These are phyloP conservation scores for Eristalinus aeneus DNA, from an alignment of 2,888 invertebrate species.

Conservation along the genomic window DNA sequence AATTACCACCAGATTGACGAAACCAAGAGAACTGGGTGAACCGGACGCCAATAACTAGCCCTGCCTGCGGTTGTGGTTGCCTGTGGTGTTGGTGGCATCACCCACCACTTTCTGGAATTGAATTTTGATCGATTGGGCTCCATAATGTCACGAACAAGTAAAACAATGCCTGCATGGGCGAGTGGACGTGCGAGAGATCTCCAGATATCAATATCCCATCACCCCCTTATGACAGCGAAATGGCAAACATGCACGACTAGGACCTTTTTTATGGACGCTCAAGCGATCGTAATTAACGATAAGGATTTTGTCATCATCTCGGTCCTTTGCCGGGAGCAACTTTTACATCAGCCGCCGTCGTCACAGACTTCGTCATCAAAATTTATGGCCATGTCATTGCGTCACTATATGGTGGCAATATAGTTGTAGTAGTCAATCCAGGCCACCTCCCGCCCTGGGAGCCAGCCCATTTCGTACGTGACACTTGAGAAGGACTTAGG, in stretches of 20 bases:
- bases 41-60: neutral
- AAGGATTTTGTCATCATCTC: slow-evolving; percentile 57
- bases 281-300: slow-evolving; percentile 60
- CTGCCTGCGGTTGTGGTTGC: neutral
- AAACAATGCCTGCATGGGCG: slow-evolving; percentile 27
- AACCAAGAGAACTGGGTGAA: slow-evolving; percentile 4
- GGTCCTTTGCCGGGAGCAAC: slow-evolving; percentile 14
- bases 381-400: slow-evolving; percentile 59
- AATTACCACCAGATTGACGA: slow-evolving; percentile 58
- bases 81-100: slow-evolving; percentile 19
- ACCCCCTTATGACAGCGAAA: slow-evolving; percentile 1
- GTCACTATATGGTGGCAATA: slow-evolving; percentile 45
- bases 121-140: slow-evolving; percentile 69
- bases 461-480: slow-evolving; percentile 34
- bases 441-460: neutral
- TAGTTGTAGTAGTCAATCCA: slow-evolving; percentile 2
- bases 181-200: neutral
- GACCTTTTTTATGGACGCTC: slow-evolving; percentile 2
- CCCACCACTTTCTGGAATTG: slow-evolving; percentile 61
- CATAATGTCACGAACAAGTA: slow-evolving; percentile 37
- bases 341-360: slow-evolving; percentile 46
- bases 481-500: slow-evolving; percentile 41
- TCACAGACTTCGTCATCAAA: slow-evolving; percentile 49
- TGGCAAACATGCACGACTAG: slow-evolving; percentile 1
- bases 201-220: slow-evolving; percentile 28